Percentiles rank a stretch among this genome's conserved stretches.
Conservation (phyloP, 1,140 invertebrate genomes). For the Papilio machaon region DNA sequence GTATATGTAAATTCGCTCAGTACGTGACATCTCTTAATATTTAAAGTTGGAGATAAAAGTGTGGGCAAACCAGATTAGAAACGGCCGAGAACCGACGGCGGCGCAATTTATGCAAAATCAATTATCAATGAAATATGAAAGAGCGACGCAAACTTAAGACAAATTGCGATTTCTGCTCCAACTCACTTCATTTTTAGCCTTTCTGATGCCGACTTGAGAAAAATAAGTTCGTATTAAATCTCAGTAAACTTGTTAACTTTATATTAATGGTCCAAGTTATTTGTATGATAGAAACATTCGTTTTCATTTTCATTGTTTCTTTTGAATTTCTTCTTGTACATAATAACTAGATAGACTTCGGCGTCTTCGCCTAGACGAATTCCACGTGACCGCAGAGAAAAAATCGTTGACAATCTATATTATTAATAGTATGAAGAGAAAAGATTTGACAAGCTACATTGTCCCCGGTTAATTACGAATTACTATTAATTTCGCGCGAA, state of each 20-base stretch:
- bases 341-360: not conserved
- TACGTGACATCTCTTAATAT: not conserved
- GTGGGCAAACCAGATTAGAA: not conserved
- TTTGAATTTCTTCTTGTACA: not conserved
- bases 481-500: no score
- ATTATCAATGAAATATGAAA: conserved; percentile 51
- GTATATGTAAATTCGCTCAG: not conserved
- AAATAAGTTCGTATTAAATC: conserved; percentile 31
- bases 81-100: not conserved
- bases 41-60: not conserved
- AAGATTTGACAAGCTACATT: no score
- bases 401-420: no score
- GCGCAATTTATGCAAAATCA: conserved; percentile 39
- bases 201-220: conserved; percentile 44
- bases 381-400: no score
- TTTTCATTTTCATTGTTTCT: not conserved
- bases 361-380: not conserved
- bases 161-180: conserved; percentile 60
- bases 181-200: conserved; percentile 60
- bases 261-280: conserved; percentile 2
- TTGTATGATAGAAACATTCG: not conserved
- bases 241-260: conserved; percentile 2
- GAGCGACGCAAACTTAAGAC: conserved; percentile 47
- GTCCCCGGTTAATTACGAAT: no score
- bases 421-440: no score